Conservation (phyloP, 30 jellyfish, hydroid and myxozoan species). For the Morbakka virulenta region DNA sequence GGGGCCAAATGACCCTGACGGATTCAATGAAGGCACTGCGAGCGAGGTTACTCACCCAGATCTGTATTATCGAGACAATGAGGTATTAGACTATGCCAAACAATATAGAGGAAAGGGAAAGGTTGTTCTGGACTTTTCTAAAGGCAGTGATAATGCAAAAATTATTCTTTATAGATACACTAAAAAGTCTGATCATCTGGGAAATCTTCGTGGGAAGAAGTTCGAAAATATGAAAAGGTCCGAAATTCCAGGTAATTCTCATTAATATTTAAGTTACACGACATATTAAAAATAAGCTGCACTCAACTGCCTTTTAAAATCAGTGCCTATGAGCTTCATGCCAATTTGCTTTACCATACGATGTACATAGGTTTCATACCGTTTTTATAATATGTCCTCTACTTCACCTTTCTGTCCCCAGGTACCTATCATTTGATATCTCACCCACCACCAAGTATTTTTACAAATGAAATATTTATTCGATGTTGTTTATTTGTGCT, state of each 20-base stretch:
- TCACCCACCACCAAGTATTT: too few relatives aligned
- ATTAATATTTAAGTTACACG: too few relatives aligned
- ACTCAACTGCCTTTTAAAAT: too few relatives aligned
- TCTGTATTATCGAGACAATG: slow-evolving; percentile 59
- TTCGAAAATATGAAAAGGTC: not conserved
- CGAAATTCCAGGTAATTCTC: not conserved
- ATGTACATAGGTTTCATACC: too few relatives aligned
- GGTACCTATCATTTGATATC: too few relatives aligned
- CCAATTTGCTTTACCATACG: too few relatives aligned
- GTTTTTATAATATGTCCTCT: too few relatives aligned
- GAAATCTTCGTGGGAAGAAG: not conserved
- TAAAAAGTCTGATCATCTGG: not conserved
- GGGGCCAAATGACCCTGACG: slow-evolving; percentile 11
- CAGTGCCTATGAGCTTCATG: too few relatives aligned
- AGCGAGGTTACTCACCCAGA: not conserved
- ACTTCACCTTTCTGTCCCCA: too few relatives aligned
- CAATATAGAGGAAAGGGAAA: slow-evolving; percentile 63
- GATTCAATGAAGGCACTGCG: slow-evolving; percentile 3
- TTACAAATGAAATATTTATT: too few relatives aligned
- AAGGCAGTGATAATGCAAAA: slow-evolving; percentile 87
- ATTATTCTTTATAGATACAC: slow-evolving; percentile 73
- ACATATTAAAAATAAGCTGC: too few relatives aligned
- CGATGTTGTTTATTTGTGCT: too few relatives aligned
- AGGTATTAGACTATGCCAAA: slow-evolving; percentile 77
- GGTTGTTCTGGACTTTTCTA: slow-evolving; percentile 90